Base-by-base conservation (phyloP, 2,888 invertebrate genomes). In the Parnassius orleans region DNA sequence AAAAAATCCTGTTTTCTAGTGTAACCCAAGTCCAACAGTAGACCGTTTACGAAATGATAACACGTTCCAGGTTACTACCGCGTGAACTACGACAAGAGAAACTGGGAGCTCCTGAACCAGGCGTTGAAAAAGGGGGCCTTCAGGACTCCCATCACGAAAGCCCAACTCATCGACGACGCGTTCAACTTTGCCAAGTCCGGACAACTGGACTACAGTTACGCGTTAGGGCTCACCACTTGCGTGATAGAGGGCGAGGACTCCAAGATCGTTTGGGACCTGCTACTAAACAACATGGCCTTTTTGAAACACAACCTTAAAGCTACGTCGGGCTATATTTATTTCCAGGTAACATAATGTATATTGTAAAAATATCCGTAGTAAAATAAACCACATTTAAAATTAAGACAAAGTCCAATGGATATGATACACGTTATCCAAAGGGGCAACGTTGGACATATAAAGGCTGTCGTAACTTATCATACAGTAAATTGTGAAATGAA, bases 131-230 rank as follows among this genome's bases (percentile, higher is more conserved):
- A 93, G 3, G 93, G 90, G 0, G 69, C 77, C 1, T 81, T 90
- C 2, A 93, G 94, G 57, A 92, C 93, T 0, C 86, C 93, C 0
- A 86, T 94, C 3, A 94, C 94, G 44, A 92, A 95, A 60, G 95
- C 95, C 0, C 95, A 96, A 75, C 84, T 96, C 0, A 91, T 96
- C 10, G 95, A 96, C 74, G 96, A 96, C 74, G 93, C 95, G 0
- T 93, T 94, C 77, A 93, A 94, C 75, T 77, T 94, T 10, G 95
- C 95, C 12, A 92, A 94, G 72, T 88, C 92, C 0, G 92, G 92
- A 0, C 81, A 88, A 50, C 78, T 95, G 0, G 81, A 93, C 72
- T 95, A 95, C 76, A 87, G 86, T 53, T 84, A 93, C 7, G 93
- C 95, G 0, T 87, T 96, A 14, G 92, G 93, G 2, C 74, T 96